Evolutionary conservation across 2,113 vertebrate genomes (phyloP), one percentile per base, ranked within the genome.

Genomic region (Silurus meridionalis): DNA sequence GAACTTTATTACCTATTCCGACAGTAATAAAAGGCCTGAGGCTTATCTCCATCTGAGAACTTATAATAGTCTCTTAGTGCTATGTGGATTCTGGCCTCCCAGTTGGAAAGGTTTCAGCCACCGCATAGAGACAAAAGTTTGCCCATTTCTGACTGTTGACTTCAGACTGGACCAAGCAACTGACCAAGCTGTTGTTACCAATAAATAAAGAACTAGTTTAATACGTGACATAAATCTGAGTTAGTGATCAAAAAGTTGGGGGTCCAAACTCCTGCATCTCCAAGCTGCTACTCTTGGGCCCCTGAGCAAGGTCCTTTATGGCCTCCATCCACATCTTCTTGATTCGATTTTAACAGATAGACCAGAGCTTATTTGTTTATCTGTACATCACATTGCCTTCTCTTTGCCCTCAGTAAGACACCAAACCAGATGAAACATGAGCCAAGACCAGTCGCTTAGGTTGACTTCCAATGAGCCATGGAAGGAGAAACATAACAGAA

Each of bases 401-500:
- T n/a, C 21, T 75, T 5, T 1, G 72, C 72, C 48, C 23, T 52
- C 10, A 13, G 48, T 75, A 75, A 75, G 48, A n/a, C 72, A 13
- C 19, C 48, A 75, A 75, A 75, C 48, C 48, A 75, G 21, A 75
- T 75, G 75, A 57, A 57, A 58, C 53, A 15, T 1, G 7, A 28
- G 72, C n/a, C 14, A 79, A 79, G 53, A 58, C 53, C 25, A 57
- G 75, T 64, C 84, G 89, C 77, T 90, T 78, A 89, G 84, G 83
- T 61, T 48, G 57, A 78, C 25, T 89, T 91, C 88, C 72, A 52
- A 23, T 53, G 72, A 52, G 72, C 72, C 72, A 75, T 53, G 72
- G 85, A 90, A 55, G 67, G 46, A 84, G 69, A 85, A 87, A 86
- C 88, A 66, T 91, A 92, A 88, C 61, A 37, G 84, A 89, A 88